Percentiles rank a stretch among this genome's conserved stretches.
Conservation (phyloP, 2,797 vertebrate genomes). For the Eremophila alpestris region DNA sequence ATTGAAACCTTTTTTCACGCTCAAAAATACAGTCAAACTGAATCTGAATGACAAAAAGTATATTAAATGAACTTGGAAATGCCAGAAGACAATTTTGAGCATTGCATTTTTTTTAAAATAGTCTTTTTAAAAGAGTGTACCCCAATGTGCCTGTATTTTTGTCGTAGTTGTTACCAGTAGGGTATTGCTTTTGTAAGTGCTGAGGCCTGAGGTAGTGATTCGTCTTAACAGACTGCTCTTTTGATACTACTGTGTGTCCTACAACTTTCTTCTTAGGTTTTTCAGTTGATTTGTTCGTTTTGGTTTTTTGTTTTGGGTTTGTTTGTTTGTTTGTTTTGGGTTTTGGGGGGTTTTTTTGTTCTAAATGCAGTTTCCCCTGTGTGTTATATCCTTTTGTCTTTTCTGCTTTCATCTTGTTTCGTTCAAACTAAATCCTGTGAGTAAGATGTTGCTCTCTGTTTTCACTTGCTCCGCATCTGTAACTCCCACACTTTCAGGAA, state of each 20-base stretch:
- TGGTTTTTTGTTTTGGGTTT: not conserved
- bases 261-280: not conserved
- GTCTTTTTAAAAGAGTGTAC: not conserved
- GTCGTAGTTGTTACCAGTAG: not conserved
- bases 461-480: fast-evolving
- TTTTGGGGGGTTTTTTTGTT: not conserved
- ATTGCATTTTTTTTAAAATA: not conserved
- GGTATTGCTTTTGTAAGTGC: not conserved
- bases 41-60: not conserved
- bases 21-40: not conserved
- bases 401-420: not conserved
- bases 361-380: not conserved
- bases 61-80: not conserved
- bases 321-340: not conserved
- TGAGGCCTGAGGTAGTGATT: not conserved
- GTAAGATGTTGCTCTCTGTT: not conserved
- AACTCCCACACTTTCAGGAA: not conserved
- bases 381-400: not conserved
- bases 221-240: not conserved
- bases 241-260: not conserved
- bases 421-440: not conserved
- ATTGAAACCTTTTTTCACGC: not conserved
- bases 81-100: not conserved
- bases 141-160: not conserved
- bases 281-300: not conserved